Conservation (phyloP, 2,113 vertebrate species). For the Chloebia gouldiae region DNA sequence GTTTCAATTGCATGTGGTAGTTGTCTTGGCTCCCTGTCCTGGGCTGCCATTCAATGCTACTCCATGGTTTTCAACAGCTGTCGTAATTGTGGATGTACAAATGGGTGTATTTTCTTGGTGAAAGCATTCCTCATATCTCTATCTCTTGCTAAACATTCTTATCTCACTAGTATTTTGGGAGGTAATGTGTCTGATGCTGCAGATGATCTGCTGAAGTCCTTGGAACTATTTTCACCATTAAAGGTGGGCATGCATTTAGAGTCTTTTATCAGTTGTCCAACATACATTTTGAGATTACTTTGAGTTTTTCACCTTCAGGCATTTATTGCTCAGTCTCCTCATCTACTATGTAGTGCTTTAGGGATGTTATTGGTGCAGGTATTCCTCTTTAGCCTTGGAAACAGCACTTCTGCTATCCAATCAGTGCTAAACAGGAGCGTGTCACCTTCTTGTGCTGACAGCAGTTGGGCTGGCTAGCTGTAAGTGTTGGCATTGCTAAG, state of each 20-base stretch:
- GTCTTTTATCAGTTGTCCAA: background rate
- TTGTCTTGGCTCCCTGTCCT: conserved; percentile 28
- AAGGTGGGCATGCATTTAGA: background rate
- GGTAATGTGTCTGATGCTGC: background rate
- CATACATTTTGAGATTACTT: background rate
- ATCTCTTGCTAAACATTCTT: background rate
- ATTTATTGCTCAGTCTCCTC: background rate
- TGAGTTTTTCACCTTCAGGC: background rate
- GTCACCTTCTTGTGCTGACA: conserved; percentile 10
- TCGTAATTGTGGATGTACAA: background rate
- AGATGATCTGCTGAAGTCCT: background rate
- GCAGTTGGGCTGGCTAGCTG: background rate
- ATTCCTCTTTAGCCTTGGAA: background rate
- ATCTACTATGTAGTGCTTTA: background rate
- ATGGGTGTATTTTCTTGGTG: background rate
- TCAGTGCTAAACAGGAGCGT: background rate
- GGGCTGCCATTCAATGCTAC: conserved; percentile 36
- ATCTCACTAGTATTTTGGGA: background rate
- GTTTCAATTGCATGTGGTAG: conserved; percentile 57
- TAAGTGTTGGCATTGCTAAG: background rate
- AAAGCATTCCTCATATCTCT: background rate
- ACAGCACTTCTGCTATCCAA: background rate
- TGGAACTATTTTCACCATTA: background rate
- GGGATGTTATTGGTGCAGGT: background rate
- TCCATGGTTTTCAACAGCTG: conserved; percentile 48